Evolutionary conservation across 2,888 invertebrate genomes (phyloP), one percentile per base, ranked within the genome.

Genomic region (Ditula angustiorana): DNA sequence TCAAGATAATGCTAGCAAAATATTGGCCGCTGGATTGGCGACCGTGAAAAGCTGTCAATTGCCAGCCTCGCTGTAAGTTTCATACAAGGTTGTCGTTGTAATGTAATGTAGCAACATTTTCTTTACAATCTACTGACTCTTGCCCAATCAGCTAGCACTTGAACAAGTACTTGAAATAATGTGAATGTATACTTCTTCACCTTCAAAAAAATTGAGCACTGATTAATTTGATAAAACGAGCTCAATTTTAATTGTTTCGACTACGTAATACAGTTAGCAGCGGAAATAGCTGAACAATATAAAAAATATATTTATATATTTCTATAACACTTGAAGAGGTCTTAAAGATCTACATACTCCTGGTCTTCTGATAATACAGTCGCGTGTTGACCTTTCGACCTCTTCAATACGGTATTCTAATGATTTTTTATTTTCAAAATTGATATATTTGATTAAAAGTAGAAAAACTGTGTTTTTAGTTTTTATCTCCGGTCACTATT

Each of bases 21-120:
- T 49, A 21, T 41, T n/a, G 23, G 10, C 44, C 24, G 55, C 23
- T 37, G 28, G 28, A 37, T 47, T 44, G 10, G 44, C 44, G 64
- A 59, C 64, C 64, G 52, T 64, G 64, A 64, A 59, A 46, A 64
- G 24, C 13, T 53, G 46, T 37, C 58, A 46, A 59, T 58, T 35
- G 52, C 44, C 58, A 30, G 49, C 49, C 11, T 63, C 41, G 30
- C 37, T 58, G 57, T 57, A 58, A 52, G 50, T 35, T 50, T 52
- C 50, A 50, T 21, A 57, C 63, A 63, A 63, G 63, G 57, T 46
- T 63, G 44, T 53, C 60, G 46, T 11, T 44, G 57, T 58, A 58
- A 63, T 63, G n/a, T n/a, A n/a, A n/a, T n/a, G n/a, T n/a, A 52
- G 63, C 50, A 44, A 63, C 57, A 58, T 63, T 63, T 63, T 63